Percentiles rank a stretch among this genome's conserved stretches.
Evolutionary conservation across 2,113 vertebrate genomes (phyloP).

Genomic region (Menura novaehollandiae): DNA sequence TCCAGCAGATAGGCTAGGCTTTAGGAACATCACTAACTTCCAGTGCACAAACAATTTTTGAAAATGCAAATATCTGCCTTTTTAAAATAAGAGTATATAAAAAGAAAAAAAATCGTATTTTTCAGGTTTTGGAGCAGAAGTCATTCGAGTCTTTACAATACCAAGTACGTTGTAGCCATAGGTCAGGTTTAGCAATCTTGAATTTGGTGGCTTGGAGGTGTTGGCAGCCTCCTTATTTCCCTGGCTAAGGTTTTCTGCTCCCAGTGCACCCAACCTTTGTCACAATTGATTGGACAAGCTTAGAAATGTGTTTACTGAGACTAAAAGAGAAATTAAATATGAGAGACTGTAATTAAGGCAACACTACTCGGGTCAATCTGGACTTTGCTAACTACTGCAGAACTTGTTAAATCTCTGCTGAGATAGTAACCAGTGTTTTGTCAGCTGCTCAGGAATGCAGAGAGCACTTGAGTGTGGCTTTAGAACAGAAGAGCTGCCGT

Average conservation of each 20-base stretch:
- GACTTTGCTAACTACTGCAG: neutral
- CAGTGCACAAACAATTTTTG: neutral
- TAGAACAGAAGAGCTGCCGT: neutral
- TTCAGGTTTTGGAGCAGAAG: neutral
- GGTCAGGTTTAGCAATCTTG: neutral
- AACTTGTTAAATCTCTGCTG: neutral
- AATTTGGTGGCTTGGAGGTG: neutral
- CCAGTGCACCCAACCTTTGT: neutral
- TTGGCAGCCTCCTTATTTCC: neutral
- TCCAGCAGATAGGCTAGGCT: neutral
- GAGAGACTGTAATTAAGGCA: neutral
- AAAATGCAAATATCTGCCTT: neutral
- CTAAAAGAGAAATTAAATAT: neutral
- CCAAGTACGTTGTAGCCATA: neutral
- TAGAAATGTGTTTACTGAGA: neutral
- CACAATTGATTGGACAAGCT: neutral
- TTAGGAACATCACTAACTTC: neutral
- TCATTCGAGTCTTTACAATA: neutral
- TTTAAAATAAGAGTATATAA: neutral
- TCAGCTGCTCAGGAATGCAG: neutral
- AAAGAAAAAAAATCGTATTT: neutral
- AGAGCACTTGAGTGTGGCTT: neutral
- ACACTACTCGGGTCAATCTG: neutral
- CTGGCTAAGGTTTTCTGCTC: neutral
- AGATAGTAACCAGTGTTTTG: neutral